Evolutionary conservation across 2,888 invertebrate species (phyloP).

Genomic region (Parnassius smintheus): DNA sequence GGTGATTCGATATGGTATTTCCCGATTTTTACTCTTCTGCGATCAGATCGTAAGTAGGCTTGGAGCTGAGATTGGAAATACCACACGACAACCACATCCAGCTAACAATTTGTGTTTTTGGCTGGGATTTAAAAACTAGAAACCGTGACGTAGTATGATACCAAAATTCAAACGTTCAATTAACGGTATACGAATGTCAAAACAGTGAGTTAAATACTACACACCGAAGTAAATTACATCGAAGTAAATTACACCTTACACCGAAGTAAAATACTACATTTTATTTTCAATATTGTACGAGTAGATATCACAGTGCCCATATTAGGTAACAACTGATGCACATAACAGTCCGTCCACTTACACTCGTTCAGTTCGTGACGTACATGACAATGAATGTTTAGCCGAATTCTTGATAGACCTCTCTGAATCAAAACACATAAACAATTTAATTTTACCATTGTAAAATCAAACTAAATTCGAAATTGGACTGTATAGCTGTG

Average conservation of each 20-base stretch:
- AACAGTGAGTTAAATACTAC: too few species aligned
- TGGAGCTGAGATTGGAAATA: too few species aligned
- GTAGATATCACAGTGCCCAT: constrained; percentile 31
- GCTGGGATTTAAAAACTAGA: too few species aligned
- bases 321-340: constrained; percentile 51
- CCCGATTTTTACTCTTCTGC: too few species aligned
- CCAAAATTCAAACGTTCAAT: too few species aligned
- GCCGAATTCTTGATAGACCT: constrained; percentile 37
- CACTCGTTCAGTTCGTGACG: constrained; percentile 39
- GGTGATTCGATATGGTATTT: too few species aligned
- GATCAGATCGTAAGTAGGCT: too few species aligned
- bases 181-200: too few species aligned
- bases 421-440: constrained; percentile 33
- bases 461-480: neutral
- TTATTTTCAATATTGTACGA: constrained; percentile 20
- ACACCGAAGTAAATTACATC: constrained; percentile 1
- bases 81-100: too few species aligned
- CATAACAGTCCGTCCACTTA: constrained; percentile 43
- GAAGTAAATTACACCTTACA: too few species aligned
- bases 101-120: too few species aligned
- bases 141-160: too few species aligned
- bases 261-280: constrained; percentile 8
- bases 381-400: constrained; percentile 36
- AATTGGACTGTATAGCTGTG: constrained; percentile 5
- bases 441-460: constrained; percentile 44